phyloP scores from a whole-genome alignment of 2,797 vertebrate species.

The Gymnopithys bicolor region DNA sequence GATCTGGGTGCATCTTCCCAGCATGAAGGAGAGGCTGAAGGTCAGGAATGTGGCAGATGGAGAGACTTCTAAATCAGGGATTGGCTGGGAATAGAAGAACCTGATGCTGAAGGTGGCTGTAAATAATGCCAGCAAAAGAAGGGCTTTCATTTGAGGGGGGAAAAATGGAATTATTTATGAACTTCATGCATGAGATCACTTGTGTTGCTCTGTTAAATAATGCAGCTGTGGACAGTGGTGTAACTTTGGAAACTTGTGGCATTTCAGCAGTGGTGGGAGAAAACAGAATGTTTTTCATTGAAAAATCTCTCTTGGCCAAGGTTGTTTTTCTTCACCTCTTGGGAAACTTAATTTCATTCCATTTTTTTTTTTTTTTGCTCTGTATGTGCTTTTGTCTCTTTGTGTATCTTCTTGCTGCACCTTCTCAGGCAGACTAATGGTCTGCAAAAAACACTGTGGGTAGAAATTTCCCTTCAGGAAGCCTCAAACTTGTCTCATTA shows the following conservation, averaged over 20 bases:
- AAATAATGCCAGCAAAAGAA: slow-evolving; percentile 5
- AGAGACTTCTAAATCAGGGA: neutral
- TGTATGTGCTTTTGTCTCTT: neutral
- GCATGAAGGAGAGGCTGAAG: slow-evolving; percentile 24
- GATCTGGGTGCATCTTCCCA: neutral
- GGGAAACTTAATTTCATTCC: neutral
- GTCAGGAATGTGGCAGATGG: neutral
- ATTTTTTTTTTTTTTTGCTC: neutral
- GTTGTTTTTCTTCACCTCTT: neutral
- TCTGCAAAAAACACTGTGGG: neutral
- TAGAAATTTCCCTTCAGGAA: neutral
- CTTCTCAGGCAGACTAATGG: neutral
- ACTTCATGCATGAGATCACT: neutral
- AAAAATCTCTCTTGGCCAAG: neutral
- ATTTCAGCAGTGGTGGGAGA: neutral
- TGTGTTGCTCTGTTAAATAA: neutral
- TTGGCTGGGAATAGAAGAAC: neutral
- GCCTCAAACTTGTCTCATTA: neutral
- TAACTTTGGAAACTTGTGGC: neutral
- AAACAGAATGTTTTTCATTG: neutral
- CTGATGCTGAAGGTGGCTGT: neutral
- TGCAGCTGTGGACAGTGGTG: neutral
- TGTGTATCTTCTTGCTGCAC: neutral
- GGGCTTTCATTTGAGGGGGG: neutral
- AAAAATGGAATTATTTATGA: slow-evolving; percentile 7